Base-by-base conservation (phyloP, 2,113 vertebrate genomes). In the Rana temporaria region DNA sequence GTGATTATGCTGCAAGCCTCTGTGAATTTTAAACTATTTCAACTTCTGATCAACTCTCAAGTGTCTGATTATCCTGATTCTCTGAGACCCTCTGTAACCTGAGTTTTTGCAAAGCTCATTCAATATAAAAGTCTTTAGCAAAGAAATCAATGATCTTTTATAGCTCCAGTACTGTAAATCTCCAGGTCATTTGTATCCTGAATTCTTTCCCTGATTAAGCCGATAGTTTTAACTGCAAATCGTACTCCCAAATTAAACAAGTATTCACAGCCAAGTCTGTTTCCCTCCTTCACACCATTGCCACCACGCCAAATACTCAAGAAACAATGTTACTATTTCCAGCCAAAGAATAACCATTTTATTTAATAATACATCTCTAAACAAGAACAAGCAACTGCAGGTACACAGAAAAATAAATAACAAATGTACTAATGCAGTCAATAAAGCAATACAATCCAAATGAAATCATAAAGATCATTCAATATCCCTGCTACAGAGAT, bases 41-140 rank as follows among this genome's bases (percentile, higher is more conserved):
- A 68, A 60, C 78, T 79, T 68, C 78, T 79, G 78, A 79, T 79
- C 78, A 57, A 79, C 63, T 79, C 78, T 79, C 74, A 52, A 63
- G 60, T 77, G 74, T 53, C 60, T 65, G 74, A 64, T 65, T 77
- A 68, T 79, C 65, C 52, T 69, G 30, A 79, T 79, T 68, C 30
- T 68, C 65, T 15, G 15, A 66, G 65, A 79, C 65, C 53, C 53
- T 69, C n/a, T 8, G 65, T 26, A 67, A 79, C 52, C 65, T 57
- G 78, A 68, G 42, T 68, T 69, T 79, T 68, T 55, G 53, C 55
- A 60, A 69, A 42, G 18, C 53, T 34, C 55, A 69, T 69, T 60
- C 30, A 79, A 57, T 34, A 34, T 56, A 79, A 79, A 79, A 4
- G 74, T 77, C 38, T 65, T 62, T 30, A 77, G 60, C 38, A 14